These are phyloP conservation scores for Onychomys arenicola DNA, from an alignment of 2,797 vertebrate species.

Conservation along the genomic window DNA sequence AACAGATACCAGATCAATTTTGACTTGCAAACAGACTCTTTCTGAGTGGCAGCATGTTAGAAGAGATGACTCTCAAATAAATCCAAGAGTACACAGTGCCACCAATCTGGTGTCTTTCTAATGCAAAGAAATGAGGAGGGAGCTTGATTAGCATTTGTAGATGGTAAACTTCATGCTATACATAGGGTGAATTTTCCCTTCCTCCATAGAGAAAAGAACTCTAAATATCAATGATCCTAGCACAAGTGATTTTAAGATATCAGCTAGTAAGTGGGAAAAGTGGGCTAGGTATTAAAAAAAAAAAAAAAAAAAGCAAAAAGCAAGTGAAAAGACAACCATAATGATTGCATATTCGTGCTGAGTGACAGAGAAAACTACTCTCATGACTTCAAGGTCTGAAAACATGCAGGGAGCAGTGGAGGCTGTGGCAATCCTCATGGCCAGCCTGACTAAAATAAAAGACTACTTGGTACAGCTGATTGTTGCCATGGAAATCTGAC, in stretches of 20 bases:
- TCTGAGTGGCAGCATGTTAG: conserved; percentile 15
- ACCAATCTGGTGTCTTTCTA: background rate
- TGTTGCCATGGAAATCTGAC: background rate
- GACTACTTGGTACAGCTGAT: background rate
- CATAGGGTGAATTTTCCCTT: background rate
- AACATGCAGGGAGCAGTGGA: background rate
- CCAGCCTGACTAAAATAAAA: background rate
- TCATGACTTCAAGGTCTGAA: background rate
- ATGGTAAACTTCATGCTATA: background rate
- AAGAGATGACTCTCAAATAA: background rate
- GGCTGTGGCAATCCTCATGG: background rate
- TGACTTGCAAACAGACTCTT: background rate
- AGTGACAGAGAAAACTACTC: background rate
- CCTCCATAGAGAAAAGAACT: background rate
- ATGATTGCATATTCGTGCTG: background rate
- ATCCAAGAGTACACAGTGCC: background rate
- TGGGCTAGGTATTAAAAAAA: background rate
- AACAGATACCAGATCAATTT: conserved; percentile 36
- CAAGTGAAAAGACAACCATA: background rate
- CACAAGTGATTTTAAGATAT: background rate
- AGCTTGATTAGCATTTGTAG: background rate
- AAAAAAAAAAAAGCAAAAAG: background rate
- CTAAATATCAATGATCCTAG: background rate
- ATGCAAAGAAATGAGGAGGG: background rate
- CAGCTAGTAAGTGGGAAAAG: background rate